phyloP scores from a whole-genome alignment of 2,888 invertebrate species.

The Stegophylla sp. region DNA sequence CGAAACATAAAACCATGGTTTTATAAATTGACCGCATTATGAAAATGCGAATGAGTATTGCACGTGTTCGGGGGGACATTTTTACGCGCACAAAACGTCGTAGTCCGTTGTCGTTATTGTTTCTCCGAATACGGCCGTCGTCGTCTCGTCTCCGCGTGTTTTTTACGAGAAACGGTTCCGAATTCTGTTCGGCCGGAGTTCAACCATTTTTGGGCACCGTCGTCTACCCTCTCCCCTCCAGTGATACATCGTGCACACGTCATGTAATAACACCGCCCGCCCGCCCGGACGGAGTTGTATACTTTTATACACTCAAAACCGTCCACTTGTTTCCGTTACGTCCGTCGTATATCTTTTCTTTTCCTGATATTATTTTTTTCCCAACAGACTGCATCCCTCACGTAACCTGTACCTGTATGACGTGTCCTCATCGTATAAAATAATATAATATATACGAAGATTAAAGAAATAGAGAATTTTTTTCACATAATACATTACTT shows the following conservation, averaged over 20 bases:
- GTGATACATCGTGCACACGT: not conserved
- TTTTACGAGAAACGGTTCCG: slow-evolving; percentile 17
- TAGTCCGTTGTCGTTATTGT: not conserved
- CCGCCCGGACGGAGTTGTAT: no score
- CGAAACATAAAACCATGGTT: no score
- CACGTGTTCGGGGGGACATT: not conserved
- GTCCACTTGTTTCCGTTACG: slow-evolving; percentile 25
- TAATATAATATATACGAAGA: no score
- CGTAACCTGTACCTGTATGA: no score
- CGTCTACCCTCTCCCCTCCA: not conserved
- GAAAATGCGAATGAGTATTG: not conserved
- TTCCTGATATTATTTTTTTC: not conserved
- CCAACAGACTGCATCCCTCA: not conserved
- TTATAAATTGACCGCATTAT: not conserved
- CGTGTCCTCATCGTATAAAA: not conserved
- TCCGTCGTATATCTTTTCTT: not conserved
- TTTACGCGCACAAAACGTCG: not conserved
- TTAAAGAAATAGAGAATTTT: no score
- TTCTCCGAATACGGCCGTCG: slow-evolving; percentile 8
- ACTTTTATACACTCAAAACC: not conserved
- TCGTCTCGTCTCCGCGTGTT: not conserved
- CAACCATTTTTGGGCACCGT: slow-evolving; percentile 1
- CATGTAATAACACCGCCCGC: no score
- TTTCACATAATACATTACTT: no score
- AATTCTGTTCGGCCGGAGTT: slow-evolving; percentile 1